Percentiles rank a stretch among this genome's conserved stretches.
These are phyloP conservation scores for Zaprionus lachaisei DNA, from an alignment of 1,140 invertebrate species.

Conservation along the genomic window DNA sequence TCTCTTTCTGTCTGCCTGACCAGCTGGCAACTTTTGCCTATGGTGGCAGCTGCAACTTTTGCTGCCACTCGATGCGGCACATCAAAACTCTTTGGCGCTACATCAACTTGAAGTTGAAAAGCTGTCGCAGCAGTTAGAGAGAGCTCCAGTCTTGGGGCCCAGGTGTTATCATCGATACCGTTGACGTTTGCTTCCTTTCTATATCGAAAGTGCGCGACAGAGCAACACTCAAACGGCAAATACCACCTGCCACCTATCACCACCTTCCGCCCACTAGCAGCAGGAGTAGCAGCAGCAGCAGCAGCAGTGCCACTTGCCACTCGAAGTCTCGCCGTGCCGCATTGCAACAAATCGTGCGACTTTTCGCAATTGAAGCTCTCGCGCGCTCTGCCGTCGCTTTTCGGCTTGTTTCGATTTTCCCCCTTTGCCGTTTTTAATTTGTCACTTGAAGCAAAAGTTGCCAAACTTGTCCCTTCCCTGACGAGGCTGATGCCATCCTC, in stretches of 20 bases:
- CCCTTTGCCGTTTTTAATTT: conserved; percentile 75
- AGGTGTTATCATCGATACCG: conserved; percentile 79
- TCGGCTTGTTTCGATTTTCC: conserved; percentile 52
- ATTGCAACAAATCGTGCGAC: conserved; percentile 71
- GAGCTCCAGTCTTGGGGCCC: conserved; percentile 45
- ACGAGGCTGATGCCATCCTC: conserved; percentile 16
- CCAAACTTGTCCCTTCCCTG: conserved; percentile 67
- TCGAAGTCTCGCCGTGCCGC: conserved; percentile 28
- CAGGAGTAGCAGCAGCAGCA: not conserved
- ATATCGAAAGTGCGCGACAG: conserved; percentile 5
- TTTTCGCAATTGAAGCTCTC: conserved; percentile 69
- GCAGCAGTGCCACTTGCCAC: conserved; percentile 10
- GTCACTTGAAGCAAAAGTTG: conserved; percentile 81
- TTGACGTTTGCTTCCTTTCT: conserved; percentile 76
- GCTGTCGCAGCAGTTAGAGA: conserved; percentile 65
- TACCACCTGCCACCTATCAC: conserved; percentile 1
- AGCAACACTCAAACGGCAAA: conserved; percentile 42
- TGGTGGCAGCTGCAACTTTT: conserved; percentile 62
- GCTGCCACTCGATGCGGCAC: conserved; percentile 72
- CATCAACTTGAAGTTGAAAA: conserved; percentile 67
- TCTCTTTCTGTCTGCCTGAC: not conserved
- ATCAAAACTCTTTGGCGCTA: conserved; percentile 70
- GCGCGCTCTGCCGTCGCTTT: conserved; percentile 33
- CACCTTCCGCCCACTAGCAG: conserved; percentile 20
- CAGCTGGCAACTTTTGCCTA: conserved; percentile 42